Evolutionary conservation across 2,113 vertebrate species (phyloP).

Genomic region (Pandion haliaetus): DNA sequence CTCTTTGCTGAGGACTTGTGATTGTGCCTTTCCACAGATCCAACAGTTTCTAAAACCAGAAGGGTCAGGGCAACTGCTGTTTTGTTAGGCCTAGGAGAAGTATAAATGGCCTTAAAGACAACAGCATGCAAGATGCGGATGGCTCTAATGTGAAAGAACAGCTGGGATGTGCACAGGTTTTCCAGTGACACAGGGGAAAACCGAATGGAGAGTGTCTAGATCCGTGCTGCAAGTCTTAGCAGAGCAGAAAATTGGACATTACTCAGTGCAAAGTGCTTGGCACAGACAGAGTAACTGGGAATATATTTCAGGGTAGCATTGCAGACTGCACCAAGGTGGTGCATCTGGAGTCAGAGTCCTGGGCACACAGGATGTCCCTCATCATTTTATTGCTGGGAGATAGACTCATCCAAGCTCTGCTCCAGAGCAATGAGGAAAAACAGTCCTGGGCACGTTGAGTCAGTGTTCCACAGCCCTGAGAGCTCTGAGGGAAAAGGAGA

Average conservation of each 20-base stretch:
- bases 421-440: background rate
- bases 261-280: background rate
- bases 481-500: background rate
- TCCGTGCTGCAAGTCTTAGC: background rate
- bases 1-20: background rate
- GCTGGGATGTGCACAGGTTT: background rate
- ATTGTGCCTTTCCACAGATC: background rate
- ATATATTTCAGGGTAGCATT: accelerated
- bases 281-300: background rate
- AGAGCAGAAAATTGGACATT: background rate
- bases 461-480: background rate
- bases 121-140: accelerated
- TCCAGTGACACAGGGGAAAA: background rate
- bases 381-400: background rate
- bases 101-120: background rate
- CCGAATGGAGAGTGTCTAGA: background rate
- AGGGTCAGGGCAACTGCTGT: too few species aligned
- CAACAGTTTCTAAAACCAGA: background rate
- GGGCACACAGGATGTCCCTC: background rate
- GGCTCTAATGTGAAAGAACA: background rate
- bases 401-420: background rate
- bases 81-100: background rate
- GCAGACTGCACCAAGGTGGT: background rate
- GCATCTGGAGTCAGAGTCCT: accelerated
- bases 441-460: accelerated